phyloP scores from a whole-genome alignment of 92 coral and sea anemone species.

The Diadumene lineata region DNA sequence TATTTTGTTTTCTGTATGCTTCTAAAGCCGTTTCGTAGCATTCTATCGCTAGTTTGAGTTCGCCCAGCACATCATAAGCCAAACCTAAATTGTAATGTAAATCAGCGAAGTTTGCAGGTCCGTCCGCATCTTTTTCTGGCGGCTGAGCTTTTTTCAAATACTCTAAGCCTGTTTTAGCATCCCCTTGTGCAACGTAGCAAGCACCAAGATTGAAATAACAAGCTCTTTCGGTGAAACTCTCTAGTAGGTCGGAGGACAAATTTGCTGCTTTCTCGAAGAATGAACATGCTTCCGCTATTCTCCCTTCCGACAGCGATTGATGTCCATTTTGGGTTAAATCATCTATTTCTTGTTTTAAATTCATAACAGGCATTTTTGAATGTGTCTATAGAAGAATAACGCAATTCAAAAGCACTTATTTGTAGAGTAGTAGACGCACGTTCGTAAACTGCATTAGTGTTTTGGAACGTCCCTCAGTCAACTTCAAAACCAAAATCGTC shows the following conservation, averaged over 20 bases:
- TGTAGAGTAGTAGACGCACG: neutral
- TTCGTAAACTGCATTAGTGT: too few relatives aligned
- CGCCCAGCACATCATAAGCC: constrained; percentile 79
- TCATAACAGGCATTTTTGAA: constrained; percentile 4
- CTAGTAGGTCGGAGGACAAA: constrained; percentile 67
- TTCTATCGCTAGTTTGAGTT: constrained; percentile 62
- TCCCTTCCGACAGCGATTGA: constrained; percentile 72
- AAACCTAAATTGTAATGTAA: constrained; percentile 90
- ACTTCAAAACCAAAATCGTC: too few relatives aligned
- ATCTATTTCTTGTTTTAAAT: constrained; percentile 60
- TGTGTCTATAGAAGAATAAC: neutral
- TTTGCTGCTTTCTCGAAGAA: constrained; percentile 83
- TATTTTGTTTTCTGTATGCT: constrained; percentile 73
- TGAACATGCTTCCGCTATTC: constrained; percentile 64
- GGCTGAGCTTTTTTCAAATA: constrained; percentile 79
- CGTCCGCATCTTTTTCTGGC: constrained; percentile 88
- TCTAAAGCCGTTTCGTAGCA: constrained; percentile 76
- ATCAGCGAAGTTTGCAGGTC: constrained; percentile 83
- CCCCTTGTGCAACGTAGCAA: constrained; percentile 89
- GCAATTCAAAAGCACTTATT: neutral
- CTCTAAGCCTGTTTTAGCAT: constrained; percentile 81
- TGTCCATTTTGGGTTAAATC: constrained; percentile 83
- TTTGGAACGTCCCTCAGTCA: too few relatives aligned
- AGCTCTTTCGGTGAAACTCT: constrained; percentile 92
- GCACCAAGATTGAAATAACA: constrained; percentile 96